A percentile compares a stretch with the other conserved stretches of the same genome.
Evolutionary conservation across 2,797 vertebrate species (phyloP).

Genomic region (Sphaeramia orbicularis): DNA sequence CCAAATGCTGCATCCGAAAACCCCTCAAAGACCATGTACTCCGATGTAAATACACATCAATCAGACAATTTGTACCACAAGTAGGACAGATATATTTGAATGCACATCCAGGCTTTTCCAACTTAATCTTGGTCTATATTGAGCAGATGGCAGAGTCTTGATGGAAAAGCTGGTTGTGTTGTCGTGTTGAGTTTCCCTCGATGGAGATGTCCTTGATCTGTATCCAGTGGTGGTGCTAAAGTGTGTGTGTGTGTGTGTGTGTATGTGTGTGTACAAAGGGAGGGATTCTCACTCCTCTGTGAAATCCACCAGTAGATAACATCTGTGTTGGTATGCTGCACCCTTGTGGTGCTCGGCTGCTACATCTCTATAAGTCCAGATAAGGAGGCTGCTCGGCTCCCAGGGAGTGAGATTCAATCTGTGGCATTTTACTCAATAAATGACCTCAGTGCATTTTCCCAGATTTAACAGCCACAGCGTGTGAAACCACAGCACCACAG

Average conservation of each 20-base stretch:
- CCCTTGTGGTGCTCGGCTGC: constrained; percentile 80
- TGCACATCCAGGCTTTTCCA: constrained; percentile 11
- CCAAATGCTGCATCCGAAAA: constrained; percentile 21
- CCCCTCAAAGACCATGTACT: constrained; percentile 22
- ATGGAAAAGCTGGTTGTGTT: constrained; percentile 54
- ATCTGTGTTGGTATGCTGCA: constrained; percentile 84
- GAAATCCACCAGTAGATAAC: constrained; percentile 71
- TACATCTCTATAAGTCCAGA: constrained; percentile 74
- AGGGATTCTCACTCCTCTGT: constrained; percentile 45
- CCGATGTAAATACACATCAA: constrained; percentile 46
- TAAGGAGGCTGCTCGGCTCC: constrained; percentile 62
- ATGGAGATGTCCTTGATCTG: constrained; percentile 70
- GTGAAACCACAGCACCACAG: constrained; percentile 16
- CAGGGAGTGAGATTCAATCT: constrained; percentile 68
- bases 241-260: not conserved
- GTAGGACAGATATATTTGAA: constrained; percentile 34
- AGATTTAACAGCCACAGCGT: constrained; percentile 39
- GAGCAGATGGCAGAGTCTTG: constrained; percentile 49
- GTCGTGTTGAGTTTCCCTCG: constrained; percentile 49
- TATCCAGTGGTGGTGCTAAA: constrained; percentile 47
- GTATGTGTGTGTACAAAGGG: too few relatives aligned
- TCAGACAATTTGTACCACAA: constrained; percentile 42
- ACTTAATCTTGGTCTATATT: constrained; percentile 45
- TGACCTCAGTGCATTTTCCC: constrained; percentile 49
- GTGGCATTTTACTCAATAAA: constrained; percentile 72